Conservation (phyloP, 2,797 vertebrate genomes). For the Tapera naevia region DNA sequence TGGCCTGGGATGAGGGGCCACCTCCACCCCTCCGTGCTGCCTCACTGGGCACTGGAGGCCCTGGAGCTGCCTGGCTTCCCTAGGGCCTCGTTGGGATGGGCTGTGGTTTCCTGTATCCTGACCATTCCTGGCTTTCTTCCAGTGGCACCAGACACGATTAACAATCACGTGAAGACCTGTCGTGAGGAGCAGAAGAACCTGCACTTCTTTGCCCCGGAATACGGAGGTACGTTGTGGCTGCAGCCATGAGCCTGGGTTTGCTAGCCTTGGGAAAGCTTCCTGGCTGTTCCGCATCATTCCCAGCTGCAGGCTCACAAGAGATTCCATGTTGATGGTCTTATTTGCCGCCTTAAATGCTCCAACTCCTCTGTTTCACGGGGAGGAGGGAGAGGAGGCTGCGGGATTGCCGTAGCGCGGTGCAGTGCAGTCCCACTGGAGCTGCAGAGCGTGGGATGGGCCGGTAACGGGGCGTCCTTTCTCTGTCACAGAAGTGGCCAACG, state of each 20-base stretch:
- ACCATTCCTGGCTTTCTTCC: slow-evolving; percentile 42
- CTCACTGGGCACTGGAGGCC: not conserved
- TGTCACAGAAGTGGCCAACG: slow-evolving; percentile 89
- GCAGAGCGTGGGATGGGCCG: not conserved
- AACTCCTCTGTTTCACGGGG: not conserved
- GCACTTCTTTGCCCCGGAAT: slow-evolving; percentile 97
- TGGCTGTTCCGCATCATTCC: not conserved
- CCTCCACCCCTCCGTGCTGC: not conserved
- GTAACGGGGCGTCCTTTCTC: not conserved
- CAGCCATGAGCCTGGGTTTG: not conserved
- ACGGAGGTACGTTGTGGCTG: slow-evolving; percentile 83
- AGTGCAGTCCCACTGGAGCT: not conserved
- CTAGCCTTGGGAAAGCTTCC: not conserved
- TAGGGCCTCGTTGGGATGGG: not conserved
- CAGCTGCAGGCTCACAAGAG: not conserved
- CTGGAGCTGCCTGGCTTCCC: not conserved
- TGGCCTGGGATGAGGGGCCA: not conserved
- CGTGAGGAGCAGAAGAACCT: slow-evolving; percentile 94
- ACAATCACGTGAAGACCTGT: slow-evolving; percentile 96
- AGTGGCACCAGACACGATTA: slow-evolving; percentile 97
- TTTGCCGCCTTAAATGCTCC: not conserved
- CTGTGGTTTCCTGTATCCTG: not conserved
- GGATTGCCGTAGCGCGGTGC: not conserved
- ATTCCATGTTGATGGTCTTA: not conserved
- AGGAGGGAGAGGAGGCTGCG: not conserved